Conservation (phyloP, 2,113 vertebrate species). For the Prochilodus magdalenae region DNA sequence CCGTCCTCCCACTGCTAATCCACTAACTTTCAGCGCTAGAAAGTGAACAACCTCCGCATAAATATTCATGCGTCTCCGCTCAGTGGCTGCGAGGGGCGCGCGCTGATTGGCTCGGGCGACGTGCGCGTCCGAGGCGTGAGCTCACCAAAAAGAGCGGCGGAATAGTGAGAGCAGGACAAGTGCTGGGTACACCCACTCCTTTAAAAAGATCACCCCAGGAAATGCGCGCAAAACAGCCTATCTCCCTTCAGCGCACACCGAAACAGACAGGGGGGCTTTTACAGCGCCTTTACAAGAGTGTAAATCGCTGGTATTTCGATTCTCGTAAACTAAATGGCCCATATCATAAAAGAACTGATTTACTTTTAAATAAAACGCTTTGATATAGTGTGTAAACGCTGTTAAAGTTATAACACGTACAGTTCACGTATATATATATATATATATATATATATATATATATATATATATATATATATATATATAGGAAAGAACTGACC, state of each 20-base stretch:
- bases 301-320: too few relatives aligned
- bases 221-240: neutral
- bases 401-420: too few relatives aligned
- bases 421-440: too few relatives aligned
- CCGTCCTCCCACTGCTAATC: constrained; percentile 51
- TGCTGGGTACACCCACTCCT: constrained; percentile 66
- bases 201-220: constrained; percentile 48
- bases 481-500: too few relatives aligned
- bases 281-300: too few relatives aligned
- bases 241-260: neutral
- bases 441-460: too few relatives aligned
- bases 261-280: too few relatives aligned
- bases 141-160: constrained; percentile 63
- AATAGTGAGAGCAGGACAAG: constrained; percentile 60
- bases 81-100: constrained; percentile 60
- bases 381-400: too few relatives aligned
- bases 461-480: too few relatives aligned
- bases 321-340: too few relatives aligned
- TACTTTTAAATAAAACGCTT: too few relatives aligned
- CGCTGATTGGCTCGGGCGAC: constrained; percentile 67
- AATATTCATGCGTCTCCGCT: constrained; percentile 67
- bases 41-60: constrained; percentile 59
- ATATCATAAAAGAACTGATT: too few relatives aligned
- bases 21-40: constrained; percentile 68
- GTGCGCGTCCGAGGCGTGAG: constrained; percentile 72